Base-by-base conservation (phyloP, 2,113 vertebrate genomes). In the Spheniscus mendiculus region DNA sequence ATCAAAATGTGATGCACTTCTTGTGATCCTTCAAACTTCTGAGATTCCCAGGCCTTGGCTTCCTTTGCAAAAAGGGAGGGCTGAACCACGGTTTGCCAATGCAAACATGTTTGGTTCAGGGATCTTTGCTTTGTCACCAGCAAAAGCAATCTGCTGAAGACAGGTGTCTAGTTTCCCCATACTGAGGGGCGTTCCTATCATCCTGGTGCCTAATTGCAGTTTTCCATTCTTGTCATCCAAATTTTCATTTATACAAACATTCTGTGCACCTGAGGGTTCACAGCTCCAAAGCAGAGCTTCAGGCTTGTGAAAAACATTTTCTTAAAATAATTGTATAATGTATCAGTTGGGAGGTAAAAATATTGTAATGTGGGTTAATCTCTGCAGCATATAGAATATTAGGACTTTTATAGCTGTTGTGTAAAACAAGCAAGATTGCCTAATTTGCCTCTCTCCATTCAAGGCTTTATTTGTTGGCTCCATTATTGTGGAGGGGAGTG, bases 331-430 rank as follows among this genome's bases (percentile, higher is more conserved):
- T 52, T 1, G 0, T 86, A 29, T 13, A 36, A 55, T 29, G 0
- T 63, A 36, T 71, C 32, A 40, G 21, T 19, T 40, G 19, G 15
- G 23, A 56, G 4, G 15, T 58, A 42, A 81, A 93, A 62, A 32
- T 70, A 27, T 12, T 73, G 30, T 32, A 42, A 61, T 56, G 13
- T 36, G 29, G 12, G 6, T 73, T 69, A 61, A 53, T 65, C 15
- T 83, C 49, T 52, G 32, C 27, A 25, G 32, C 0, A 0, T 2
- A 2, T 49, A 70, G 50, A 62, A 62, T 45, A 50, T 0, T 53
- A 32, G 29, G 29, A 62, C 61, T 84, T 88, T 63, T 59, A 45
- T 27, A 66, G 47, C 10, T 74, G n/a, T 63, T 76, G 36, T 52
- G 22, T 62, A 74, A 92, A 97, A 66, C 15, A 53, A 63, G 12